Percentiles rank a stretch among this genome's conserved stretches.
phyloP scores from a whole-genome alignment of 1,140 invertebrate species.

The Berghia stephanieae region DNA sequence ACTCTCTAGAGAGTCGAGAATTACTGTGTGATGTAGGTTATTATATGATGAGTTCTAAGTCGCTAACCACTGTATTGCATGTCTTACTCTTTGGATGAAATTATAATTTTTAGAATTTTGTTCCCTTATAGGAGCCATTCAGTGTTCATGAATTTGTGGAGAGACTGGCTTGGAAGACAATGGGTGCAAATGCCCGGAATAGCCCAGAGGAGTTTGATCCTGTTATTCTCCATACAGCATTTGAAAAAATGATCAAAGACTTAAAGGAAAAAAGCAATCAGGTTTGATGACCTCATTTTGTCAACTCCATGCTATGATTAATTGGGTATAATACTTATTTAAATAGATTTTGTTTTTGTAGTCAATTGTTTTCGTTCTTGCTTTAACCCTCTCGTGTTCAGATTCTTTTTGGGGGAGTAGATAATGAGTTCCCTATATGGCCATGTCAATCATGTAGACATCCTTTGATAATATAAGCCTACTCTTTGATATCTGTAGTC shows the following conservation, averaged over 20 bases:
- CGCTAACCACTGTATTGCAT: background rate
- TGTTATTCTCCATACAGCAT: slow-evolving; percentile 81
- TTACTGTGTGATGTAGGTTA: background rate
- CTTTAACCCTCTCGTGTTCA: too few relatives aligned
- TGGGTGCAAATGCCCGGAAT: slow-evolving; percentile 71
- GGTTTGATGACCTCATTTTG: background rate
- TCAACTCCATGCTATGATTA: too few relatives aligned
- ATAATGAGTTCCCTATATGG: too few relatives aligned
- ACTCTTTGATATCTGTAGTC: too few relatives aligned
- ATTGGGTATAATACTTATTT: too few relatives aligned
- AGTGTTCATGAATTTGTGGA: slow-evolving; percentile 98
- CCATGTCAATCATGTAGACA: too few relatives aligned
- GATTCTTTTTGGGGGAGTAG: too few relatives aligned
- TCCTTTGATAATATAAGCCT: too few relatives aligned
- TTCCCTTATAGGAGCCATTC: slow-evolving; percentile 85
- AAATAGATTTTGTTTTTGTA: too few relatives aligned
- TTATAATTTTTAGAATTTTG: background rate
- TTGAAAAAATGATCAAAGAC: slow-evolving; percentile 88
- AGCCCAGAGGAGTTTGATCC: slow-evolving; percentile 70
- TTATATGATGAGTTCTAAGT: background rate
- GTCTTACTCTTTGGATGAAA: background rate
- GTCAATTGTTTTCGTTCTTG: too few relatives aligned
- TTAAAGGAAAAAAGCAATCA: slow-evolving; percentile 58
- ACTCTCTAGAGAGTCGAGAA: background rate
- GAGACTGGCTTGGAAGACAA: slow-evolving; percentile 91